Percentiles rank a stretch among this genome's conserved stretches.
These are phyloP conservation scores for Mareca strepera DNA, from an alignment of 2,797 vertebrate genomes.

Conservation along the genomic window DNA sequence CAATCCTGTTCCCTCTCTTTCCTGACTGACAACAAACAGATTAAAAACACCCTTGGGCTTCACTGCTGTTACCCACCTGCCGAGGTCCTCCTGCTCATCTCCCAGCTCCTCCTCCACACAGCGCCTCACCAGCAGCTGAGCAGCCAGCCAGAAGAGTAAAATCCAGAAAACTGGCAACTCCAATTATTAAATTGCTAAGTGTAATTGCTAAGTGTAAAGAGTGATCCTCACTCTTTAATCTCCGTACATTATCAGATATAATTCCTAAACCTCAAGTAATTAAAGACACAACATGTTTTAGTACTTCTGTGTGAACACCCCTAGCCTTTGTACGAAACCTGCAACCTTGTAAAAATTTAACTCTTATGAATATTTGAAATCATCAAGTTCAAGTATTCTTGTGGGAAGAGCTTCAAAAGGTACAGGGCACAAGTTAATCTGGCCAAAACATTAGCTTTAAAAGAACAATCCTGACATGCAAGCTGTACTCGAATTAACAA, in stretches of 20 bases:
- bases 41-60: background rate
- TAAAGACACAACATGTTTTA: background rate
- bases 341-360: background rate
- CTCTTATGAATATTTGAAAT: background rate
- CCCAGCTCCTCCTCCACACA: background rate
- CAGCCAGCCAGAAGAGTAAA: background rate
- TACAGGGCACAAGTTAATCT: background rate
- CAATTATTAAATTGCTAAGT: slow-evolving; percentile 11
- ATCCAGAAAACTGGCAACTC: background rate
- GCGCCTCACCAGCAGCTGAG: background rate
- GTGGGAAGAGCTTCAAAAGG: background rate
- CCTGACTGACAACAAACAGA: background rate
- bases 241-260: background rate
- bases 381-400: background rate
- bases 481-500: background rate
- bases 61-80: background rate
- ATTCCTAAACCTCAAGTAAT: background rate
- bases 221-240: background rate
- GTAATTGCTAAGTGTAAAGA: too few species aligned
- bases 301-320: background rate
- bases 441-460: background rate
- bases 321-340: background rate
- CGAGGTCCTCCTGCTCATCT: background rate
- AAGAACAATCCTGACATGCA: background rate
- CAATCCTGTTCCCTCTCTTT: background rate